Percentiles rank a stretch among this genome's conserved stretches.
phyloP scores from a whole-genome alignment of 2,888 invertebrate genomes.

The Pristionchus arcanus region DNA sequence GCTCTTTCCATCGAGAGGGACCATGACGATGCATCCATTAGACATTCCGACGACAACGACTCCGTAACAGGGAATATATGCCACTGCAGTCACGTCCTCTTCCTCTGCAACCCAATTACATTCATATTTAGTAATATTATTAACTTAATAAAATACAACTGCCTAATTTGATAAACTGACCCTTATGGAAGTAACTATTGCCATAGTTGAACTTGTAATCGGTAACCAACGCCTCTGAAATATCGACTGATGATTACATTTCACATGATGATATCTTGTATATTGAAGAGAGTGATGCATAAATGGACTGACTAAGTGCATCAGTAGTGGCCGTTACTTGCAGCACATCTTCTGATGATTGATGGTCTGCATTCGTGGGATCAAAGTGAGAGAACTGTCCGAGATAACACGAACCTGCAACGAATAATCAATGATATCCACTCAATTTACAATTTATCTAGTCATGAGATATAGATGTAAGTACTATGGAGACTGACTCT shows the following conservation, averaged over 20 bases:
- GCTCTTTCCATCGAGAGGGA: conserved; percentile 47
- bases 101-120: not conserved
- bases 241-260: not conserved
- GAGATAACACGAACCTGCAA: conserved; percentile 3
- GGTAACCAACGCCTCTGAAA: not conserved
- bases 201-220: not conserved
- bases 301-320: conserved; percentile 34
- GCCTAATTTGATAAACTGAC: not conserved
- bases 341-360: not conserved
- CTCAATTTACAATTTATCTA: not conserved
- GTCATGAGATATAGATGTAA: not conserved
- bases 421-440: not conserved
- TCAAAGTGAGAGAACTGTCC: conserved; percentile 14
- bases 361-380: not conserved
- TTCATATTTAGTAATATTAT: too few species aligned
- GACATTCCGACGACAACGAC: conserved; percentile 13
- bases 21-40: conserved; percentile 21
- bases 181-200: not conserved
- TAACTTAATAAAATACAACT: not conserved
- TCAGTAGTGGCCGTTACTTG: not conserved
- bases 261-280: not conserved
- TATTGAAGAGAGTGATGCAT: not conserved
- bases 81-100: conserved; percentile 12
- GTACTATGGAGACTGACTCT: not conserved
- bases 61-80: conserved; percentile 39